Base-by-base conservation (phyloP, 2,113 vertebrate species). In the Oreocharis arfaki region DNA sequence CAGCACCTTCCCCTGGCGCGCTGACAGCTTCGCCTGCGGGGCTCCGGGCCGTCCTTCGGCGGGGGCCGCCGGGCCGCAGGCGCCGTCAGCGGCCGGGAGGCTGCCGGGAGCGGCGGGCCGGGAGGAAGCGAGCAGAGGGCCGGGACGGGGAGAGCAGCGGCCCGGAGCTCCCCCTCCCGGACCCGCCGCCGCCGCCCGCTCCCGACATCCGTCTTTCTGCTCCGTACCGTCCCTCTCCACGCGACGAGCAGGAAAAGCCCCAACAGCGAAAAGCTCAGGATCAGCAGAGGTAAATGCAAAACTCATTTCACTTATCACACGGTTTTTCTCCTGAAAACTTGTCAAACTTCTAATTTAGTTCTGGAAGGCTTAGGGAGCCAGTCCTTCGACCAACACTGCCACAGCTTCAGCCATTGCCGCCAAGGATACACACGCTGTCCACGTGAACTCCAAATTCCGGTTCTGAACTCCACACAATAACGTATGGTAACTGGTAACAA, bases 161-260 rank as follows among this genome's bases (percentile, higher is more conserved):
- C 70, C 61, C 61, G 20, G 5, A 89, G 87, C 87, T 69, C 87
- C 87, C 87, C 79, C 87, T 90, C 87, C 55, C 70, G 87, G 78
- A n/a, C 0, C 71, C 52, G 44, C 71, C 56, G 44, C 71, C 47
- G 64, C 63, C 74, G 52, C 44, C 70, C 17, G 63, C 89, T 71
- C 61, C 73, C 46, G 39, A 32, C 75, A 23, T 1, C 32, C 18
- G 70, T 20, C n/a, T 2, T 3, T 3, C 35, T 13, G 42, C 35
- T 73, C 63, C 15, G 4, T 3, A 16, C n/a, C 28, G 63, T 55
- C 88, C 42, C 33, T 1, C 0, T 3, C 32, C 53, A 15, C 11
- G 24, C 28, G 4, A 33, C 14, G 27, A 16, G 57, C 47, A 10
- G 16, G 57, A 47, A 82, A 67, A 89, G 37, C 53, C 53, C 15